Percentiles rank a stretch among this genome's conserved stretches.
These are phyloP conservation scores for Diceros bicornis DNA, from an alignment of 2,797 vertebrate genomes.

Conservation along the genomic window DNA sequence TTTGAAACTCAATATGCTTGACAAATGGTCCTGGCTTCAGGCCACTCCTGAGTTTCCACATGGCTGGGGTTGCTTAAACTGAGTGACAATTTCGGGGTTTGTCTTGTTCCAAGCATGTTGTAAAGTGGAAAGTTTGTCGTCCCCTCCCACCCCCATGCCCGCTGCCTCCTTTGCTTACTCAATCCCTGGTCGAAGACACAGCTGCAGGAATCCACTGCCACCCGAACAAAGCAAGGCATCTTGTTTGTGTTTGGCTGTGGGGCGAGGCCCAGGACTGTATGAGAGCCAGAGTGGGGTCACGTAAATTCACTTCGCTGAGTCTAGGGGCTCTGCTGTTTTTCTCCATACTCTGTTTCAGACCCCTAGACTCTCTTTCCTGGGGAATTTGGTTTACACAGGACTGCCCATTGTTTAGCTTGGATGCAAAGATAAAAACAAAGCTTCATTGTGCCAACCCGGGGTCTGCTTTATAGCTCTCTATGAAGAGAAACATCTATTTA, in stretches of 20 bases:
- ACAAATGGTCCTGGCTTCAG: constrained; percentile 30
- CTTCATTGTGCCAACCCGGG: neutral
- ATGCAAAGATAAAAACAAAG: constrained; percentile 36
- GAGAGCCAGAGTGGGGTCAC: neutral
- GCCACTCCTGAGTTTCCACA: neutral
- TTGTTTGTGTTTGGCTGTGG: neutral
- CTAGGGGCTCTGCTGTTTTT: neutral
- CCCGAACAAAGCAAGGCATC: neutral
- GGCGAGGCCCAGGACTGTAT: neutral
- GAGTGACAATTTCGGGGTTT: neutral
- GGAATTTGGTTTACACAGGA: constrained; percentile 20
- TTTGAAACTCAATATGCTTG: constrained; percentile 3
- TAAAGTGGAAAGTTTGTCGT: neutral
- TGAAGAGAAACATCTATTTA: constrained; percentile 1
- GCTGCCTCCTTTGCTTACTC: neutral
- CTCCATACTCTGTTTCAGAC: neutral
- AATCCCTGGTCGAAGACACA: neutral
- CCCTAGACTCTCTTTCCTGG: neutral
- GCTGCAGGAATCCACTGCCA: neutral
- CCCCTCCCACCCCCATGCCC: neutral
- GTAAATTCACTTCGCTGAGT: neutral
- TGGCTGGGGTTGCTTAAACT: neutral
- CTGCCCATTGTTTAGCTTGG: constrained; percentile 20
- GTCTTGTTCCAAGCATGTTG: neutral
- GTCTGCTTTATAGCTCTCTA: constrained; percentile 14